phyloP scores from a whole-genome alignment of 2,113 vertebrate species.

The Coptodon bakossiorum region DNA sequence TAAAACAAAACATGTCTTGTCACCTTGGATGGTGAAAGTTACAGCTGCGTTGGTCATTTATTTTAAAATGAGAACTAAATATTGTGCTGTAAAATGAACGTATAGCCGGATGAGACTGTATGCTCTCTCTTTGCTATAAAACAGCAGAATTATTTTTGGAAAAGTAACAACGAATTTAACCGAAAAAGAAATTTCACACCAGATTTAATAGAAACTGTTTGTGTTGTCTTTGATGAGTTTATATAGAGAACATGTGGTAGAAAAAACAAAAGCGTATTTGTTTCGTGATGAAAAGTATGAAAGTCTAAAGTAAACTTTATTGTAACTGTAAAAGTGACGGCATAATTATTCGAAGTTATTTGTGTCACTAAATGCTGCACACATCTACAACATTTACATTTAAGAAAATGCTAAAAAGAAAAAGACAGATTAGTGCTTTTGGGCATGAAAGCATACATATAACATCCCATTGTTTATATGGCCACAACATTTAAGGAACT shows the following conservation, averaged over 20 bases:
- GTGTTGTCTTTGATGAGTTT: background rate
- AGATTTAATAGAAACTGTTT: background rate
- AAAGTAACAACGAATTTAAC: background rate
- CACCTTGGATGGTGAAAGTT: background rate
- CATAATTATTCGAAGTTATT: background rate
- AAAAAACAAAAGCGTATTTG: accelerated
- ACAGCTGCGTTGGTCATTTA: accelerated
- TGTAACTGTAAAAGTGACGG: background rate
- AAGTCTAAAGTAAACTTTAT: background rate
- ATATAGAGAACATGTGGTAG: background rate
- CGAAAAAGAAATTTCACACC: background rate
- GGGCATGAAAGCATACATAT: background rate
- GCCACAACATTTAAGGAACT: background rate
- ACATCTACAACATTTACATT: background rate
- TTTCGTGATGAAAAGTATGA: background rate
- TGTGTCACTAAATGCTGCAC: background rate
- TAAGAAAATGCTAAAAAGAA: background rate
- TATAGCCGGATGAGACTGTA: background rate
- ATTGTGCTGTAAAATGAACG: background rate
- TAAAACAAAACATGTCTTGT: accelerated
- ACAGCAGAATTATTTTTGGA: background rate
- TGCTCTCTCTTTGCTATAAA: background rate
- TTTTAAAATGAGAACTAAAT: background rate
- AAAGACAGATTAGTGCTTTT: background rate
- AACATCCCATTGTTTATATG: background rate